These are phyloP conservation scores for Hipparchia semele DNA, from an alignment of 2,888 invertebrate genomes.

Conservation along the genomic window DNA sequence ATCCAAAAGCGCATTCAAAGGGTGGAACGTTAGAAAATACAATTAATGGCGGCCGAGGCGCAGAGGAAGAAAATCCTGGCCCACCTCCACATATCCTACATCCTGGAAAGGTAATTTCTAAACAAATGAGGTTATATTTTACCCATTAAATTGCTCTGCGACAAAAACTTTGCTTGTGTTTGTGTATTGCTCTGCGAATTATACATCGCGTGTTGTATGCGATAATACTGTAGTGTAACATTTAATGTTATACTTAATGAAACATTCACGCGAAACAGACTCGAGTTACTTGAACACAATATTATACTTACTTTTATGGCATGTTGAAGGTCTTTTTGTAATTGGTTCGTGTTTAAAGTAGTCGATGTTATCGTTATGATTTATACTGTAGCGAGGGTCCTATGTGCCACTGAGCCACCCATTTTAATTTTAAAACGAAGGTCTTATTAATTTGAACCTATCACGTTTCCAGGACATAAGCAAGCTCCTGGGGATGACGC, in stretches of 20 bases:
- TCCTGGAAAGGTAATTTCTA: conserved; percentile 88
- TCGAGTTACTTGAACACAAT: neutral
- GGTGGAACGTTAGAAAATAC: conserved; percentile 96
- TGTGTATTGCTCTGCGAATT: conserved; percentile 33
- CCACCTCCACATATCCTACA: conserved; percentile 90
- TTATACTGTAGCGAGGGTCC: conserved; percentile 15
- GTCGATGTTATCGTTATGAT: conserved; percentile 29
- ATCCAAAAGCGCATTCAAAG: conserved; percentile 96
- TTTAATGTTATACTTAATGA: conserved; percentile 12
- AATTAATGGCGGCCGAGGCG: conserved; percentile 90
- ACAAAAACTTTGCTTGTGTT: conserved; percentile 28
- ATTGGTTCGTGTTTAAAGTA: conserved; percentile 25
- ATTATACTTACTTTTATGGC: conserved; percentile 17
- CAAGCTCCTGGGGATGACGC: conserved; percentile 95
- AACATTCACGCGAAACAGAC: conserved; percentile 22
- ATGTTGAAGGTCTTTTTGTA: conserved; percentile 22
- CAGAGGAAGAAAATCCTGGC: conserved; percentile 85
- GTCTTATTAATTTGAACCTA: neutral
- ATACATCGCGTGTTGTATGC: conserved; percentile 25
- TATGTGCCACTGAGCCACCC: neutral
- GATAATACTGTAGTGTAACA: conserved; percentile 17
- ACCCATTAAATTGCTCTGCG: conserved; percentile 13
- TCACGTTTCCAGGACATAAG: conserved; percentile 87
- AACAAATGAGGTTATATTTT: conserved; percentile 1
- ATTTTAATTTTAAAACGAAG: neutral